Conservation (phyloP, 2,888 invertebrate genomes). For the Acronicta leporina region DNA sequence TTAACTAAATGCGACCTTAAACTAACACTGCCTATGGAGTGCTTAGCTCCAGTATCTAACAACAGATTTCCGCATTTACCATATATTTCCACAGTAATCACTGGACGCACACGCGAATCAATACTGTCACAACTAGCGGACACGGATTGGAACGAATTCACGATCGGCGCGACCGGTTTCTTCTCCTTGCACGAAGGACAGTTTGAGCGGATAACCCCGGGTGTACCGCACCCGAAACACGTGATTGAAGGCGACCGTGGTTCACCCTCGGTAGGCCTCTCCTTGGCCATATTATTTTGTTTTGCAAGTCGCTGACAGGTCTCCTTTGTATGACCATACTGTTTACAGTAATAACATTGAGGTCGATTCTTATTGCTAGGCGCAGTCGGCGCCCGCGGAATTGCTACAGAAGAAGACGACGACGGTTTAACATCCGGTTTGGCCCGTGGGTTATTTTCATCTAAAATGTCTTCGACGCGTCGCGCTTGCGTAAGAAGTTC, state of each 20-base stretch:
- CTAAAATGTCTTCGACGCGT: constrained; percentile 26
- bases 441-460: constrained; percentile 14
- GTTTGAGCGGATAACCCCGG: constrained; percentile 24
- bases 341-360: constrained; percentile 14
- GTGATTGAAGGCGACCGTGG: too few species aligned
- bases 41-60: constrained; percentile 1
- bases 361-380: too few species aligned
- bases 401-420: too few species aligned
- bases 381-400: too few species aligned
- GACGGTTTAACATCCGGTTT: too few species aligned
- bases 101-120: constrained; percentile 5
- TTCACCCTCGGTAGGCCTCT: constrained; percentile 1
- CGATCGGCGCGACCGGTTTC: not conserved
- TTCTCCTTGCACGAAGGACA: constrained; percentile 18
- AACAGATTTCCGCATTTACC: too few species aligned
- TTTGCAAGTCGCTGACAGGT: constrained; percentile 13
- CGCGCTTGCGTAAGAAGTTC: constrained; percentile 30
- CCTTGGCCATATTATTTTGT: constrained; percentile 1
- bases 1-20: constrained; percentile 7
- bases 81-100: not conserved
- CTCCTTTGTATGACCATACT: constrained; percentile 25
- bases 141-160: constrained; percentile 9
- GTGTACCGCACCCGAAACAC: constrained; percentile 20
- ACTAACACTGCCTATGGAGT: constrained; percentile 11
- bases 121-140: constrained; percentile 1